Percentiles rank a stretch among this genome's conserved stretches.
Conservation (phyloP, 2,113 vertebrate genomes). For the Alouatta palliata region DNA sequence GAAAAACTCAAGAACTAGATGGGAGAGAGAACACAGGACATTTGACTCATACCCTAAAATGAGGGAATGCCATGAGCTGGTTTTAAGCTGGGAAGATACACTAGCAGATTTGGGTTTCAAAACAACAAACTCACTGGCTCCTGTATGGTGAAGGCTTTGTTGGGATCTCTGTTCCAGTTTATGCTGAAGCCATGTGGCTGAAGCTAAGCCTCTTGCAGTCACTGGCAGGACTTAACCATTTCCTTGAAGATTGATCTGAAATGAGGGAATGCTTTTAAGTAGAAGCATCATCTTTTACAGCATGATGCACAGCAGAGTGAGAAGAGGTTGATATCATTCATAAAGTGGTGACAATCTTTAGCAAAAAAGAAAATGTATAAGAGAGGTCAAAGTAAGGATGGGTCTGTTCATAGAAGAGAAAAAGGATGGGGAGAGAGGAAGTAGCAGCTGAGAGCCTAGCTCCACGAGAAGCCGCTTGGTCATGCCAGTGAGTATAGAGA, state of each 20-base stretch:
- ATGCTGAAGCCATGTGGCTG: not conserved
- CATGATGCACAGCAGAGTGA: not conserved
- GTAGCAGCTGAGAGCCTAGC: not conserved
- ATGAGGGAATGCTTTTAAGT: not conserved
- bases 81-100: not conserved
- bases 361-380: not conserved
- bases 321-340: not conserved
- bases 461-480: not conserved
- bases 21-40: not conserved
- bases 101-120: not conserved
- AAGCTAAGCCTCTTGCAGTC: not conserved
- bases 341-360: not conserved
- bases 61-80: not conserved
- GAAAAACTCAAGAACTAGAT: not conserved
- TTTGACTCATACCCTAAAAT: not conserved
- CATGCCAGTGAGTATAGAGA: not conserved
- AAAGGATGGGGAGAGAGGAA: not conserved
- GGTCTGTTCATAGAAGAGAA: not conserved
- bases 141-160: not conserved
- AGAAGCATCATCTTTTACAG: not conserved
- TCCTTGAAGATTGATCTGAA: not conserved
- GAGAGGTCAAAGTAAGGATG: not conserved
- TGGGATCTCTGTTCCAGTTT: not conserved
- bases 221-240: not conserved
- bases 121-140: not conserved